These are phyloP conservation scores for Morone chrysops DNA, from an alignment of 2,113 vertebrate genomes.

Conservation along the genomic window DNA sequence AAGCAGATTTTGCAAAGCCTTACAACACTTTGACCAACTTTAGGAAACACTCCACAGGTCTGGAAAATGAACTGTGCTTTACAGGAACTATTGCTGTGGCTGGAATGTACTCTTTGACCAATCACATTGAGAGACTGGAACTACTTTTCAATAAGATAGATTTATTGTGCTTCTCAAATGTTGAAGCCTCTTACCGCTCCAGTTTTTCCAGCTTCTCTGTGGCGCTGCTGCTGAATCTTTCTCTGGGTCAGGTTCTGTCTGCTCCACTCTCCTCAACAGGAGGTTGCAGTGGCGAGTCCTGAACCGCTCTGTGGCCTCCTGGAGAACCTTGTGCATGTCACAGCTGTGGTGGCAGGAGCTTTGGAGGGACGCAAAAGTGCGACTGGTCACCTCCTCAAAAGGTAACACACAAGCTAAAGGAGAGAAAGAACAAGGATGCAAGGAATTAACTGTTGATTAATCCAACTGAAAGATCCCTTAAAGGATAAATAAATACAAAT, in stretches of 20 bases:
- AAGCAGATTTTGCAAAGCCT: background rate
- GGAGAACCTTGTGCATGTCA: slow-evolving; percentile 74
- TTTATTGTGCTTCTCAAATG: slow-evolving; percentile 2
- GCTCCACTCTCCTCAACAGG: background rate
- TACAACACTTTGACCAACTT: background rate
- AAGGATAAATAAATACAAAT: background rate
- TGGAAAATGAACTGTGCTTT: background rate
- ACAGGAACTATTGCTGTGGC: background rate
- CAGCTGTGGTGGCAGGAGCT: slow-evolving; percentile 68
- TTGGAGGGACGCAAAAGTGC: slow-evolving; percentile 64
- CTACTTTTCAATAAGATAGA: background rate
- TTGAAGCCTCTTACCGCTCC: slow-evolving; percentile 36
- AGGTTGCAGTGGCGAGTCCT: slow-evolving; percentile 34
- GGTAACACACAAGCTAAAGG: slow-evolving; percentile 73
- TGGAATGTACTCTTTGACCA: background rate
- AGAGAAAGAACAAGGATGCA: background rate
- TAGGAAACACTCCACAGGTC: no score
- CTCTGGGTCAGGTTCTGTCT: background rate
- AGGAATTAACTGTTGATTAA: background rate
- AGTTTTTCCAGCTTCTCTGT: slow-evolving; percentile 7
- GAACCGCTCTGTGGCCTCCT: slow-evolving; percentile 66
- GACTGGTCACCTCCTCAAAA: slow-evolving; percentile 75
- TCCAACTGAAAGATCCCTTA: no score
- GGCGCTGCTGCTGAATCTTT: slow-evolving; percentile 10
- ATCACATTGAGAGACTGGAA: background rate